Evolutionary conservation across 2,888 invertebrate genomes (phyloP).

Genomic region (Drosophila kanekoi): DNA sequence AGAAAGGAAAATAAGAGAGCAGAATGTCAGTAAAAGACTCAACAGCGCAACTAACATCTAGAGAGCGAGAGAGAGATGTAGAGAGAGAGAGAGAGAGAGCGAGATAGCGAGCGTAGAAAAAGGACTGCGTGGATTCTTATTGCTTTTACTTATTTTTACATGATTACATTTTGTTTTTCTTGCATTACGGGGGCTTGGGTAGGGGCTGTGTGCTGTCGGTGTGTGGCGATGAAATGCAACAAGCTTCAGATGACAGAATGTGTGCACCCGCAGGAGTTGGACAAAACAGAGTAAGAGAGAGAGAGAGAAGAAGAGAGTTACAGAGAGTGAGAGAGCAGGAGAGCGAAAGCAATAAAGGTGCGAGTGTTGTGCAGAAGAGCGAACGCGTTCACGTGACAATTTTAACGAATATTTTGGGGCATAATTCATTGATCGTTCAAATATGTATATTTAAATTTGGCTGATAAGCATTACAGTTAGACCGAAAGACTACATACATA

Average conservation of each 20-base stretch:
- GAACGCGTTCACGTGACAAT: background rate
- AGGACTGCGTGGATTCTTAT: constrained; percentile 24
- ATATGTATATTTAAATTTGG: background rate
- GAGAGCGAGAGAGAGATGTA: constrained; percentile 16
- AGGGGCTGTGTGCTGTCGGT: constrained; percentile 17
- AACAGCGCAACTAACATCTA: constrained; percentile 57
- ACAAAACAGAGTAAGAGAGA: background rate
- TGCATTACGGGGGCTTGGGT: background rate
- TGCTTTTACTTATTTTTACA: background rate
- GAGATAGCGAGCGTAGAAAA: constrained; percentile 28
- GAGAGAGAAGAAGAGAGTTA: background rate
- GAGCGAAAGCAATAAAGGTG: constrained; percentile 4
- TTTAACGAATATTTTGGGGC: constrained; percentile 6
- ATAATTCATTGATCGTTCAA: background rate
- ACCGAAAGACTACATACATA: background rate
- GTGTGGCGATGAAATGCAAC: constrained; percentile 21
- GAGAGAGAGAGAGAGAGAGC: constrained; percentile 21
- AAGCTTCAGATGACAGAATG: constrained; percentile 1
- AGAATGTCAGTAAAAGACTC: constrained; percentile 54
- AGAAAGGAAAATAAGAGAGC: constrained; percentile 35
- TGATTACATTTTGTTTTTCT: background rate
- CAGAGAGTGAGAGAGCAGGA: background rate
- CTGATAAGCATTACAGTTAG: background rate
- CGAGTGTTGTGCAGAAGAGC: background rate
- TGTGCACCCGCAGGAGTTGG: constrained; percentile 1